Evolutionary conservation across 2,888 invertebrate species (phyloP).

Genomic region (Barypeithes pellucidus): DNA sequence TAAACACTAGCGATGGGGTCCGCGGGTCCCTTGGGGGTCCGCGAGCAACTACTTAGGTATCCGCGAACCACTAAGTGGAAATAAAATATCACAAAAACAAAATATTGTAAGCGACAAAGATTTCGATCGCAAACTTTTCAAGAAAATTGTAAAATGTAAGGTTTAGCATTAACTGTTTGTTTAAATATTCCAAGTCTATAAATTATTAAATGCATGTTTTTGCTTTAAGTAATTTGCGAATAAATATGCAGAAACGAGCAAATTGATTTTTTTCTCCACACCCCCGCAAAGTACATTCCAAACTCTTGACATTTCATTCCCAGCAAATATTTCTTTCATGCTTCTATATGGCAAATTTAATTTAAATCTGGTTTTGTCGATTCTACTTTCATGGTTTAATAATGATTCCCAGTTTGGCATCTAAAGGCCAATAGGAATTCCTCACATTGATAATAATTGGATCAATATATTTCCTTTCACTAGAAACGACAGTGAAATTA

Average conservation of each 20-base stretch:
- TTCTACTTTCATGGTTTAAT: neutral
- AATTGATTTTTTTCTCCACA: neutral
- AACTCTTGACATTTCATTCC: neutral
- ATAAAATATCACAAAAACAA: no score
- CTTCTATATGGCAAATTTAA: neutral
- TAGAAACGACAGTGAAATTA: no score
- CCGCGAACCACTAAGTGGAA: no score
- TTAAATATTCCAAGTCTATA: neutral
- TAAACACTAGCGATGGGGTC: no score
- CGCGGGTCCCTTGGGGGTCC: no score
- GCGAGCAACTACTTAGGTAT: no score
- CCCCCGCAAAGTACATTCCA: neutral
- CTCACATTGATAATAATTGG: neutral
- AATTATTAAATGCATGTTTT: neutral
- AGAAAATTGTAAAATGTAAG: no score
- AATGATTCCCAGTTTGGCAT: neutral
- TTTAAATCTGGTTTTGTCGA: neutral
- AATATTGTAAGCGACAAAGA: no score
- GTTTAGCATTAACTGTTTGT: no score
- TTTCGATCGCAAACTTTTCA: no score
- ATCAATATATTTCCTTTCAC: no score
- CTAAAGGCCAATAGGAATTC: conserved; percentile 4
- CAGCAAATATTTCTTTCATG: conserved; percentile 1
- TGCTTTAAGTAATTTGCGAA: neutral
- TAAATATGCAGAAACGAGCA: neutral